Evolutionary conservation across 2,797 vertebrate genomes (phyloP).

Genomic region (Esox lucius): DNA sequence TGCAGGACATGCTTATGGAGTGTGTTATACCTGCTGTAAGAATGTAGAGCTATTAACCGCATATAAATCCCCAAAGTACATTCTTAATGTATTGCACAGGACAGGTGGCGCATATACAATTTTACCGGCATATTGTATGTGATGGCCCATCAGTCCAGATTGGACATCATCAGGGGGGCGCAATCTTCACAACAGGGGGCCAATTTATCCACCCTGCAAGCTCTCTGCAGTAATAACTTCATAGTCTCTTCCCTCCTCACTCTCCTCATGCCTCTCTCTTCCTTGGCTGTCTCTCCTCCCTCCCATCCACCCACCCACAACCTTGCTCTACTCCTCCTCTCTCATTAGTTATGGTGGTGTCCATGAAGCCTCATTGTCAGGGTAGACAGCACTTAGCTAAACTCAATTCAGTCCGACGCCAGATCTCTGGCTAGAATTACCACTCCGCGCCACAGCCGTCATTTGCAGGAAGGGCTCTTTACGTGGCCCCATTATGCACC

Average conservation of each 20-base stretch:
- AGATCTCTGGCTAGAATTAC: conserved; percentile 62
- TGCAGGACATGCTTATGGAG: too few species aligned
- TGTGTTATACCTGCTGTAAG: too few species aligned
- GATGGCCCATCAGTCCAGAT: conserved; percentile 5
- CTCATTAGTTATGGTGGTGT: conserved; percentile 46
- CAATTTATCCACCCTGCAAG: not conserved
- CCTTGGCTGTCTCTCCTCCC: conserved; percentile 4
- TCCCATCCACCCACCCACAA: not conserved
- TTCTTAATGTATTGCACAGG: not conserved
- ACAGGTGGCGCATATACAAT: not conserved
- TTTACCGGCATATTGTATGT: not conserved
- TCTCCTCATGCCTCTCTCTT: conserved; percentile 1
- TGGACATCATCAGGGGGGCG: conserved; percentile 4
- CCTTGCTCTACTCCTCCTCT: conserved; percentile 6
- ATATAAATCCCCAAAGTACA: too few species aligned
- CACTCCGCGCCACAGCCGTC: conserved; percentile 51
- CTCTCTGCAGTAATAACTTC: not conserved
- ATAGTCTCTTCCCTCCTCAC: not conserved
- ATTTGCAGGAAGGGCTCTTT: conserved; percentile 33
- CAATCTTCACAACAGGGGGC: not conserved
- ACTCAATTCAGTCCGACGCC: conserved; percentile 64
- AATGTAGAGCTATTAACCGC: too few species aligned
- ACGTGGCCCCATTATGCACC: conserved; percentile 31
- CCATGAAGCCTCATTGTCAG: conserved; percentile 29
- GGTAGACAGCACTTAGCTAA: conserved; percentile 67